Conservation (phyloP, 2,888 invertebrate species). For the Steinernema scapterisci region DNA sequence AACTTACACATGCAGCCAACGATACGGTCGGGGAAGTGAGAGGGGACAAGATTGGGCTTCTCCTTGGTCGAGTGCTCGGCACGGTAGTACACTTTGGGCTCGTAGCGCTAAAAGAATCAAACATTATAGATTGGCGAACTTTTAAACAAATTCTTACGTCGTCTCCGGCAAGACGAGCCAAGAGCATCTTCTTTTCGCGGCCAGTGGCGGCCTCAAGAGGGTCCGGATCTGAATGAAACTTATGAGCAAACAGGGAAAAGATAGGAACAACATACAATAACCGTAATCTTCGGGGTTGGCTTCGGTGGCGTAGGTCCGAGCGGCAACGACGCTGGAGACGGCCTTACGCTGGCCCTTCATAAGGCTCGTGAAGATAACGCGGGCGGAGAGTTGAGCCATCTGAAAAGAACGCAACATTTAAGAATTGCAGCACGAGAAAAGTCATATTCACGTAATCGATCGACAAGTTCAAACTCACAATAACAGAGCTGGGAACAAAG, state of each 20-base stretch:
- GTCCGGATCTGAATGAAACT: conserved; percentile 73
- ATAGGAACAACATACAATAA: conserved; percentile 46
- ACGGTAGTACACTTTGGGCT: conserved; percentile 67
- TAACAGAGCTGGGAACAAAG: no score
- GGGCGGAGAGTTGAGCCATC: conserved; percentile 56
- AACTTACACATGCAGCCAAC: conserved; percentile 86
- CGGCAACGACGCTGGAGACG: conserved; percentile 26
- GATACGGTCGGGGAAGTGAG: conserved; percentile 84
- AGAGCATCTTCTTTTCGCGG: conserved; percentile 84
- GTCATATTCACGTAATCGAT: no score
- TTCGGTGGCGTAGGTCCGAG: conserved; percentile 58
- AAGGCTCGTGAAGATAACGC: conserved; percentile 47
- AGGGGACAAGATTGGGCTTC: conserved; percentile 85
- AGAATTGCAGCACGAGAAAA: no score
- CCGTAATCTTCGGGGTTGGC: conserved; percentile 67
- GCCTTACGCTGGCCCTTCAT: conserved; percentile 42
- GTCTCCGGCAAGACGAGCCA: conserved; percentile 84
- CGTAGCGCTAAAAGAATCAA: conserved; percentile 58
- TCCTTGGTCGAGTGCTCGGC: conserved; percentile 77
- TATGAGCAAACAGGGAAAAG: neutral
- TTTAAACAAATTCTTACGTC: conserved; percentile 73
- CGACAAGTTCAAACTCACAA: no score
- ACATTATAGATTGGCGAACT: neutral
- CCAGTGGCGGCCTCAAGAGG: conserved; percentile 91
- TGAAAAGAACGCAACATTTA: neutral